Evolutionary conservation across 2,797 vertebrate species (phyloP).

Genomic region (Pangasius sanitwongsei): DNA sequence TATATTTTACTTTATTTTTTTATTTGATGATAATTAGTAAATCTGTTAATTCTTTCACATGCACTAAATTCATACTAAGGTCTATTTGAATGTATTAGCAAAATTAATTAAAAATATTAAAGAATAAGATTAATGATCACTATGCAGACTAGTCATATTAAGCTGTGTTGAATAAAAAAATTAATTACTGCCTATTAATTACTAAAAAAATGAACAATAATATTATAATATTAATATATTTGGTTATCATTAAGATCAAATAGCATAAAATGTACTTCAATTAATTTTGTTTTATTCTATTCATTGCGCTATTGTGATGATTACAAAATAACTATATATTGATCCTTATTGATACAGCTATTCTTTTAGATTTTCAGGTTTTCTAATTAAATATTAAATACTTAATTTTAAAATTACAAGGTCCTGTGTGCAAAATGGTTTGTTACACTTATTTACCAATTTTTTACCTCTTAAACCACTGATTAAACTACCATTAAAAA

Average conservation of each 20-base stretch:
- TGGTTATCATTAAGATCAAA: not conserved
- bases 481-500: not conserved
- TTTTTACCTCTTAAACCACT: not conserved
- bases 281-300: not conserved
- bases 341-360: not conserved
- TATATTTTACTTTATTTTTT: not conserved
- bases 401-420: not conserved
- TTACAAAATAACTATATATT: not conserved
- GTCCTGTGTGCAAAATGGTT: not conserved
- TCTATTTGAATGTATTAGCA: not conserved
- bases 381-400: not conserved
- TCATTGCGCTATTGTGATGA: not conserved
- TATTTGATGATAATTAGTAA: not conserved
- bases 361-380: not conserved
- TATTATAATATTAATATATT: no score
- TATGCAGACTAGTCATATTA: not conserved
- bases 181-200: not conserved
- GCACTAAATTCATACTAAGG: not conserved
- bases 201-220: not conserved
- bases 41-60: not conserved
- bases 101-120: not conserved
- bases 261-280: not conserved
- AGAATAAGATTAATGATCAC: not conserved
- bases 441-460: not conserved
- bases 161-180: not conserved